These are phyloP conservation scores for Sternotherus odoratus DNA, from an alignment of 2,797 vertebrate genomes.

Conservation along the genomic window DNA sequence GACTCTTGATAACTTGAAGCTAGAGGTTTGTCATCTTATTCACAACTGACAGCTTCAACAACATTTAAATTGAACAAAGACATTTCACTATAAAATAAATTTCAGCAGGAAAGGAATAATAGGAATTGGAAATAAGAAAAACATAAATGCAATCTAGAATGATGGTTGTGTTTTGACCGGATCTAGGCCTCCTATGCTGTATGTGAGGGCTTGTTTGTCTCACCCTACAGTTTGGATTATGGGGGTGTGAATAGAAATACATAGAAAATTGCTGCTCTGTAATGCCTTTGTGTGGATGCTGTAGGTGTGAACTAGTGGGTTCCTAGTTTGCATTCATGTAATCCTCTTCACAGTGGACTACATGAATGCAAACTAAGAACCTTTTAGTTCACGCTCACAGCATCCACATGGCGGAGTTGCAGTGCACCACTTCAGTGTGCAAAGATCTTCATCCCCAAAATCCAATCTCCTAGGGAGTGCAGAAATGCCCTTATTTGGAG, in stretches of 20 bases:
- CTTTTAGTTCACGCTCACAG: neutral
- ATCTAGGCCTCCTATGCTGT: neutral
- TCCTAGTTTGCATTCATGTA: neutral
- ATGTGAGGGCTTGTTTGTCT: neutral
- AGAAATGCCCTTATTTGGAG: neutral
- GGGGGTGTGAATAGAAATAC: neutral
- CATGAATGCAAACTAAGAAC: neutral
- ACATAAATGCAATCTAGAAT: neutral
- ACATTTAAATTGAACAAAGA: constrained; percentile 49
- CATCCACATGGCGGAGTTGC: neutral
- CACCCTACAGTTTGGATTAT: neutral
- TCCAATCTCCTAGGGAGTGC: neutral
- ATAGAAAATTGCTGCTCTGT: neutral
- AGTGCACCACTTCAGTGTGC: neutral
- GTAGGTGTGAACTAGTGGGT: neutral
- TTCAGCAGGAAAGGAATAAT: constrained; percentile 23
- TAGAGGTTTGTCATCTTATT: constrained; percentile 30
- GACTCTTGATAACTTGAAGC: constrained; percentile 30
- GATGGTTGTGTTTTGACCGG: neutral
- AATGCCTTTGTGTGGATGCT: neutral
- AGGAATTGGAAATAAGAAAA: neutral
- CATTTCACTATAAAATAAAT: constrained; percentile 55
- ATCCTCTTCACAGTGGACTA: neutral
- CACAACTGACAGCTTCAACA: constrained; percentile 17
- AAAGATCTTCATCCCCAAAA: neutral